Percentiles rank a stretch among this genome's conserved stretches.
phyloP scores from a whole-genome alignment of 2,113 vertebrate species.

The Brachyhypopomus gauderio region DNA sequence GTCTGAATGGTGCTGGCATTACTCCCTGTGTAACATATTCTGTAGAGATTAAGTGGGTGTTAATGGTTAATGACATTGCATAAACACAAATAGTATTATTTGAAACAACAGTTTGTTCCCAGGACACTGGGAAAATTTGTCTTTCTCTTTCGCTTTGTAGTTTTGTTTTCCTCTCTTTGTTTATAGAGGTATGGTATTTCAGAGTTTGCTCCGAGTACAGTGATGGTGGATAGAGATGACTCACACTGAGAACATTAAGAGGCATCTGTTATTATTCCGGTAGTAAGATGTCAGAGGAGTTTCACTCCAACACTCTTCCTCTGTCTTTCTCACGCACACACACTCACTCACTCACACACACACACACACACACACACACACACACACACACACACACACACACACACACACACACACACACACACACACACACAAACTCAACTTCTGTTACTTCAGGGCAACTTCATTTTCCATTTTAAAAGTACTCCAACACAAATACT shows the following conservation, averaged over 20 bases:
- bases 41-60: no score
- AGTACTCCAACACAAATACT: background rate
- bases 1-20: no score
- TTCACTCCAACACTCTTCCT: slow-evolving; percentile 14
- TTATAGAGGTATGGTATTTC: background rate
- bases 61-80: no score
- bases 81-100: no score
- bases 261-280: slow-evolving; percentile 32
- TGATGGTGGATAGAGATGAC: background rate
- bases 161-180: background rate
- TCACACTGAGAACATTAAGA: slow-evolving; percentile 25
- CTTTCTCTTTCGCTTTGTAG: background rate
- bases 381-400: slow-evolving; percentile 26
- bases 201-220: background rate
- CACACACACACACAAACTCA: background rate
- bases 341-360: background rate
- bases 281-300: slow-evolving; percentile 21
- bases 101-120: no score
- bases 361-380: slow-evolving; percentile 20
- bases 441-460: background rate
- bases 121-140: no score
- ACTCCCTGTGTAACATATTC: no score
- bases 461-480: background rate
- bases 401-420: slow-evolving; percentile 12
- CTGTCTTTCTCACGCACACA: background rate